phyloP scores from a whole-genome alignment of 1,140 invertebrate species.

The Zaprionus davidi region DNA sequence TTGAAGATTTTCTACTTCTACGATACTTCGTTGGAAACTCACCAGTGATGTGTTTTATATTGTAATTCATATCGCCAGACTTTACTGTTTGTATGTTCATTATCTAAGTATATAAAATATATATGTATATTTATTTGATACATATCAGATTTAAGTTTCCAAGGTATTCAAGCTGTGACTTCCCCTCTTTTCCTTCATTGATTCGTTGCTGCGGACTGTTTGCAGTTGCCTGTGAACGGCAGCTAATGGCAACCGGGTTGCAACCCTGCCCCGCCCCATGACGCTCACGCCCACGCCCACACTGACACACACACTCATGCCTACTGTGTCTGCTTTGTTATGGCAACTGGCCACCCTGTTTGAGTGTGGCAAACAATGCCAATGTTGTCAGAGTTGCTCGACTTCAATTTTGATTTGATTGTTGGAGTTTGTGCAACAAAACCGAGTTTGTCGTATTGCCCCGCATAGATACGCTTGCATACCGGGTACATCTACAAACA shows the following conservation, averaged over 20 bases:
- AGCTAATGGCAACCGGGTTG: conserved; percentile 2
- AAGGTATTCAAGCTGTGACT: not conserved
- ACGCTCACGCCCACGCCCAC: not conserved
- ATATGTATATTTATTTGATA: not conserved
- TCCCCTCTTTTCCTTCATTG: not conserved
- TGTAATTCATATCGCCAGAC: not conserved
- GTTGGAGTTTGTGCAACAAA: conserved; percentile 21
- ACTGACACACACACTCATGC: not conserved
- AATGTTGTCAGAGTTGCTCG: conserved; percentile 36
- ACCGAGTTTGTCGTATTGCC: not conserved
- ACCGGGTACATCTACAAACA: not conserved
- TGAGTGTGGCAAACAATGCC: conserved; percentile 35
- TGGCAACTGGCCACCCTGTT: conserved; percentile 40
- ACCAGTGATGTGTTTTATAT: not conserved
- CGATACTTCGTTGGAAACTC: no score
- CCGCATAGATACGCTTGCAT: not conserved
- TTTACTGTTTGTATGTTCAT: not conserved
- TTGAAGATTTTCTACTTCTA: no score
- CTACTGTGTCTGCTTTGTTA: conserved; percentile 22
- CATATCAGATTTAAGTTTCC: not conserved
- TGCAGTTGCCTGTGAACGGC: not conserved
- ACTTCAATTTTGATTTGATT: conserved; percentile 28
- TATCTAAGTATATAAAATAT: no score
- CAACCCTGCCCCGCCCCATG: conserved; percentile 13
- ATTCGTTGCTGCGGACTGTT: not conserved